phyloP scores from a whole-genome alignment of 2,888 invertebrate genomes.

The Alcis repandata region DNA sequence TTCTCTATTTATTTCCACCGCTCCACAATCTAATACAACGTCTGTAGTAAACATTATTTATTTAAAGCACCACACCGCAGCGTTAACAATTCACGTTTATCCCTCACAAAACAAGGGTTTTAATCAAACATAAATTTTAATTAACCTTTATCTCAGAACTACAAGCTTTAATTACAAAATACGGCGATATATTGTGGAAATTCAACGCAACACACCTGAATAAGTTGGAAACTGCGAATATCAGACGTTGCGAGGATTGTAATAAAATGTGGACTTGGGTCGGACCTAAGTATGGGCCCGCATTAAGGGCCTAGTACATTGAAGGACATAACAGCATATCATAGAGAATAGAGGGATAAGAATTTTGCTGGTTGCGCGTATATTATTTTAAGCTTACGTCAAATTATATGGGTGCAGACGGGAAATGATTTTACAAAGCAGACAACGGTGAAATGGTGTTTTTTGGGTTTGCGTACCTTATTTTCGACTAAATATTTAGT shows the following conservation, averaged over 20 bases:
- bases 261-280: conserved; percentile 25
- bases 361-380: background rate
- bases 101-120: conserved; percentile 27
- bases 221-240: conserved; percentile 27
- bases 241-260: conserved; percentile 12
- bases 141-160: conserved; percentile 35
- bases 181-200: conserved; percentile 30
- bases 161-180: conserved; percentile 33
- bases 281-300: background rate
- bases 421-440: no score
- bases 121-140: conserved; percentile 38
- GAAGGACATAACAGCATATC: background rate
- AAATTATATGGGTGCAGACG: no score
- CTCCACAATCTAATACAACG: background rate
- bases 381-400: background rate
- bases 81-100: conserved; percentile 19
- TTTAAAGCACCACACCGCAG: conserved; percentile 13
- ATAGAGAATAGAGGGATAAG: background rate
- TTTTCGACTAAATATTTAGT: no score
- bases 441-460: no score
- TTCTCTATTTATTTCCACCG: background rate
- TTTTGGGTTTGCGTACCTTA: no score
- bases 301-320: background rate
- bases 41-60: conserved; percentile 11
- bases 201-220: conserved; percentile 29